Conservation (phyloP, 2,113 vertebrate genomes). For the Macaca nemestrina region DNA sequence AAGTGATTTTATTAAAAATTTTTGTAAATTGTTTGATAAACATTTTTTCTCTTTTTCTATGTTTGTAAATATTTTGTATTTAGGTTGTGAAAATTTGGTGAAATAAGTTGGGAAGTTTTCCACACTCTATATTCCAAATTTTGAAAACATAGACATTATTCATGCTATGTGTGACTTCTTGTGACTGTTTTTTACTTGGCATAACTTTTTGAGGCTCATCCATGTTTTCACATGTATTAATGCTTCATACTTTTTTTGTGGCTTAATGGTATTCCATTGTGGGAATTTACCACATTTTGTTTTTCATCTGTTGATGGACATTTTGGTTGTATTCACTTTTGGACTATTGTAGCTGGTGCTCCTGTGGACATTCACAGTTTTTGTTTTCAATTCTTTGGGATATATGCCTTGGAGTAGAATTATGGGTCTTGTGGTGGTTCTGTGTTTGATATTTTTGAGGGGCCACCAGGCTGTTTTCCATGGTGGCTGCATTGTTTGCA, state of each 20-base stretch:
- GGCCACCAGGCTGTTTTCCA: not conserved
- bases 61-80: not conserved
- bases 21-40: not conserved
- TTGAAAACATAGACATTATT: not conserved
- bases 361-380: not conserved
- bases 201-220: not conserved
- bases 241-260: not conserved
- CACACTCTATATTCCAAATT: not conserved
- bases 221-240: not conserved
- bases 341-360: not conserved
- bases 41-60: not conserved
- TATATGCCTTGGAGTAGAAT: not conserved
- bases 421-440: not conserved
- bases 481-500: not conserved
- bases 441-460: not conserved
- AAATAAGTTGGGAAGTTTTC: not conserved
- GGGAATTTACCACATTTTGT: not conserved
- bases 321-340: not conserved
- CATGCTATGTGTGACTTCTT: not conserved
- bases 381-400: not conserved
- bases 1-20: not conserved
- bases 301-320: not conserved
- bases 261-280: not conserved
- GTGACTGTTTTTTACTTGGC: not conserved
- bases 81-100: not conserved